Conservation (phyloP, 2,797 vertebrate genomes). For the Parauchenoglanis punctatus region DNA sequence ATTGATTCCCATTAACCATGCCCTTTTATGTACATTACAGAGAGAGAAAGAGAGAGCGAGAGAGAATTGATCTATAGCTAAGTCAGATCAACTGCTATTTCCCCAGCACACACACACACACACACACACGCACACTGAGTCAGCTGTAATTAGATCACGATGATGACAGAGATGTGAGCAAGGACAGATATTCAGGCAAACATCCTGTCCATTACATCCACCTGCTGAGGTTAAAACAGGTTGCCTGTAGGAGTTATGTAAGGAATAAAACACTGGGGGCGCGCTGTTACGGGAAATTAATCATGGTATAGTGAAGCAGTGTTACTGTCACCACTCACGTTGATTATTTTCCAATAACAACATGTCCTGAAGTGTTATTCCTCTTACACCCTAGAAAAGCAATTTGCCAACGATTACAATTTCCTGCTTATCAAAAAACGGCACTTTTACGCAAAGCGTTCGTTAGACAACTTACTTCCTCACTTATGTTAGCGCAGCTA, state of each 20-base stretch:
- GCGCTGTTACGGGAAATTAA: not conserved
- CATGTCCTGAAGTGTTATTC: not conserved
- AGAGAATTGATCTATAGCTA: not conserved
- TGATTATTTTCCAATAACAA: not conserved
- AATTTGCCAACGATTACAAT: not conserved
- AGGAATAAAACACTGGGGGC: not conserved
- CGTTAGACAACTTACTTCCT: not conserved
- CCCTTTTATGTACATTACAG: not conserved
- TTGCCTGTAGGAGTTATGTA: not conserved
- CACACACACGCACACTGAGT: not conserved
- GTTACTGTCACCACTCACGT: not conserved
- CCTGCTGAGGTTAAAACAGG: not conserved
- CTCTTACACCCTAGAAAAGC: not conserved
- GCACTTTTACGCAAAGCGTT: not conserved
- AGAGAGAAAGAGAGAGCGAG: constrained; percentile 24
- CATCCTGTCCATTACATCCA: not conserved
- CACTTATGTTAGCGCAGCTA: too few relatives aligned
- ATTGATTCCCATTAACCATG: not conserved
- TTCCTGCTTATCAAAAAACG: not conserved
- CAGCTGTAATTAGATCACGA: constrained; percentile 8
- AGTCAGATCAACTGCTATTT: not conserved
- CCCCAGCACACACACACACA: not conserved
- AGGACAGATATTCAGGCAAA: not conserved
- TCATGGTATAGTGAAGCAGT: not conserved
- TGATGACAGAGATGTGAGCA: not conserved